phyloP scores from a whole-genome alignment of 1,140 invertebrate species.

The Drosophila funebris region DNA sequence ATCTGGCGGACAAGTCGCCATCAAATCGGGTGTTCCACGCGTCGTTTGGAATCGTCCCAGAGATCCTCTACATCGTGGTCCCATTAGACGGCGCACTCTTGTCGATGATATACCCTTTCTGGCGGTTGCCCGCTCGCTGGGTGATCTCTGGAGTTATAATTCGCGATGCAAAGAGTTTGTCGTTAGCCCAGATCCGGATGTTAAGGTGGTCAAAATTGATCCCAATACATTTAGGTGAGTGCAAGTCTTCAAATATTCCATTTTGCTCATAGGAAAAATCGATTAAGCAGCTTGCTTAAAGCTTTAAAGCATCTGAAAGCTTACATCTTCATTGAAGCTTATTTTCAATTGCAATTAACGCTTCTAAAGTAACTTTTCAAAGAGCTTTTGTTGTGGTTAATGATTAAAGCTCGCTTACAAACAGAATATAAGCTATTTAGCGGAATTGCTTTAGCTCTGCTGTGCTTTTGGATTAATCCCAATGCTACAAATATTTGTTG shows the following conservation, averaged over 20 bases:
- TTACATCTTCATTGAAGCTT: too few species aligned
- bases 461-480: neutral
- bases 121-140: constrained; percentile 96
- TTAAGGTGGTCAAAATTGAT: constrained; percentile 93
- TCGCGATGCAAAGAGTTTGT: constrained; percentile 94
- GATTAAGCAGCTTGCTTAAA: neutral
- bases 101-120: constrained; percentile 98
- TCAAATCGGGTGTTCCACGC: constrained; percentile 96
- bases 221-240: constrained; percentile 87
- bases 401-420: too few species aligned
- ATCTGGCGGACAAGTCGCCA: constrained; percentile 94
- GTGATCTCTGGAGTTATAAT: constrained; percentile 99
- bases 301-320: neutral
- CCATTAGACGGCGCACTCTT: constrained; percentile 91
- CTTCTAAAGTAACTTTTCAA: too few species aligned
- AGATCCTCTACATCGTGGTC: constrained; percentile 88
- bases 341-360: too few species aligned
- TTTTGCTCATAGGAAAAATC: neutral
- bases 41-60: constrained; percentile 98
- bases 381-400: too few species aligned
- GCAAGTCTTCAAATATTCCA: neutral
- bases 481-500: too few species aligned
- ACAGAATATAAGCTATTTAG: too few species aligned
- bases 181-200: constrained; percentile 98
- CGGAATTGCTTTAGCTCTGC: too few species aligned